These are phyloP conservation scores for Varecia variegata DNA, from an alignment of 2,797 vertebrate species.

Conservation along the genomic window DNA sequence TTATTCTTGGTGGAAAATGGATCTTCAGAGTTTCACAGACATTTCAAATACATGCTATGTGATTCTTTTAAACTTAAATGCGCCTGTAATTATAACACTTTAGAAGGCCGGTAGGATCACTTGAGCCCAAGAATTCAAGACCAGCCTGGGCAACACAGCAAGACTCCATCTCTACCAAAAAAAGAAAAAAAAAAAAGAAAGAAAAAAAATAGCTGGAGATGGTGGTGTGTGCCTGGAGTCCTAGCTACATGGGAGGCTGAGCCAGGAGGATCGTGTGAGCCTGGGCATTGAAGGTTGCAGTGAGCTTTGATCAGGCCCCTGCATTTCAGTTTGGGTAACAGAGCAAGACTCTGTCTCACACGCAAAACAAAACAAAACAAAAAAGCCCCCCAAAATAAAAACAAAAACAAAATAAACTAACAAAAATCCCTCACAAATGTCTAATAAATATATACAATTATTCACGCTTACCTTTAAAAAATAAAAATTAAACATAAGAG, in stretches of 20 bases:
- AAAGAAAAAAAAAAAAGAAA: background rate
- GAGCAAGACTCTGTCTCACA: background rate
- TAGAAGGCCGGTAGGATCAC: background rate
- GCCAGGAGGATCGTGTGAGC: background rate
- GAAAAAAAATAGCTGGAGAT: background rate
- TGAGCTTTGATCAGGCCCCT: background rate
- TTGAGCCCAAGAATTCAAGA: background rate
- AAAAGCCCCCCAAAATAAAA: no score
- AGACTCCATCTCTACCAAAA: background rate
- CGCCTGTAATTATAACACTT: background rate
- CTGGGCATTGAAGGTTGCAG: rapidly evolving
- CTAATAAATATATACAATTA: background rate
- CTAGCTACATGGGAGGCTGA: background rate
- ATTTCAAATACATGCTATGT: background rate
- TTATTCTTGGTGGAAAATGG: background rate
- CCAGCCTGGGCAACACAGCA: background rate
- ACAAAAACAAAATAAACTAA: background rate
- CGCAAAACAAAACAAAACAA: no score
- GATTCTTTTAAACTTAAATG: background rate
- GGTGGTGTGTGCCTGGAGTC: background rate
- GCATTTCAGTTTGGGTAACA: background rate
- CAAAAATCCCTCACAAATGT: background rate
- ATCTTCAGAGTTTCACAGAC: background rate
- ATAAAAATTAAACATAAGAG: background rate
- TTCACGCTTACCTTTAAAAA: background rate